These are phyloP conservation scores for Mythimna pallens DNA, from an alignment of 2,888 invertebrate species.

Conservation along the genomic window DNA sequence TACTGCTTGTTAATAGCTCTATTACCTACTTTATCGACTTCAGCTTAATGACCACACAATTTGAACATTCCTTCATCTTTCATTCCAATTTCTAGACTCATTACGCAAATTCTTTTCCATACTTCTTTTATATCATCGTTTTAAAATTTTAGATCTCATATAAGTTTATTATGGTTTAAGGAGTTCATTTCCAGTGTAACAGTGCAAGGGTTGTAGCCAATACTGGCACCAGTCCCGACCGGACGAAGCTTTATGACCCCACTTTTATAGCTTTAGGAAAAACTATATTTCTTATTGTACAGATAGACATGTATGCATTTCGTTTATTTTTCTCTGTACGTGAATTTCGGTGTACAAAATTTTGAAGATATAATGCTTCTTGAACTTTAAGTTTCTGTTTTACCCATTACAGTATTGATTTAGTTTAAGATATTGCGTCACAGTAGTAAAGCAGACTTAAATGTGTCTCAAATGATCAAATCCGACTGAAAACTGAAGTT, in stretches of 20 bases:
- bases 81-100: slow-evolving; percentile 28
- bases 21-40: neutral
- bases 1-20: neutral
- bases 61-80: slow-evolving; percentile 14
- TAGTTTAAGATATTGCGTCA: neutral
- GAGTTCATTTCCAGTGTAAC: slow-evolving; percentile 57
- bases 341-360: slow-evolving; percentile 17
- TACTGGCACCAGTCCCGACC: slow-evolving; percentile 84
- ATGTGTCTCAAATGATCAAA: neutral
- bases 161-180: slow-evolving; percentile 61
- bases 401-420: neutral
- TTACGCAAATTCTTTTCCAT: slow-evolving; percentile 36
- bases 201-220: slow-evolving; percentile 71
- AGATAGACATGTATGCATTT: slow-evolving; percentile 60
- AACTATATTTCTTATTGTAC: slow-evolving; percentile 81
- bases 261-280: slow-evolving; percentile 88
- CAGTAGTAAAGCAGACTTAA: neutral
- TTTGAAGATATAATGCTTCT: slow-evolving; percentile 1
- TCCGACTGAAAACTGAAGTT: no score
- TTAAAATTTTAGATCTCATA: slow-evolving; percentile 54
- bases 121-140: slow-evolving; percentile 30
- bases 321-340: slow-evolving; percentile 24
- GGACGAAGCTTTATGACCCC: slow-evolving; percentile 85
- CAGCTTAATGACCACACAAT: slow-evolving; percentile 5
- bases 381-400: neutral